A percentile compares a stretch with the other conserved stretches of the same genome.
These are phyloP conservation scores for Nicator chloris DNA, from an alignment of 2,113 vertebrate genomes.

Conservation along the genomic window DNA sequence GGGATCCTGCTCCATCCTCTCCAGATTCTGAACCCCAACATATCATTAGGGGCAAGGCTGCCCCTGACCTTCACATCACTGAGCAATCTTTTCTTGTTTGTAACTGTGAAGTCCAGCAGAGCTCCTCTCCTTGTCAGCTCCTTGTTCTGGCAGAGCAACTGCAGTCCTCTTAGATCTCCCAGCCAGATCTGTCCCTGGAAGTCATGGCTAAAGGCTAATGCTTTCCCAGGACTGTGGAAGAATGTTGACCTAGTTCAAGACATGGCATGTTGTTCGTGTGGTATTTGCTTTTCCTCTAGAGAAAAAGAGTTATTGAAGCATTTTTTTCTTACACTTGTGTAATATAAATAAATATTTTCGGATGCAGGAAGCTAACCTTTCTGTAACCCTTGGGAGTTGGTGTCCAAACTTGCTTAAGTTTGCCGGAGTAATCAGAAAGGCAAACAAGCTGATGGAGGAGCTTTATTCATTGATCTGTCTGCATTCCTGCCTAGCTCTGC, in stretches of 20 bases:
- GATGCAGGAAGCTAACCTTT: neutral
- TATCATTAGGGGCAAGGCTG: neutral
- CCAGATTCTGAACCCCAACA: neutral
- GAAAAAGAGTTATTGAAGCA: neutral
- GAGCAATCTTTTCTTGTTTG: neutral
- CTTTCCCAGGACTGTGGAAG: neutral
- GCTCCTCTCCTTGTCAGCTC: neutral
- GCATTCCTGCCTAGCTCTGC: conserved; percentile 18
- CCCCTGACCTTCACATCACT: neutral
- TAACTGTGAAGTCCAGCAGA: neutral
- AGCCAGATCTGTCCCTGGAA: neutral
- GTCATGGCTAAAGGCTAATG: neutral
- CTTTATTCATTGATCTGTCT: conserved; percentile 18
- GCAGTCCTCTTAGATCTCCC: neutral
- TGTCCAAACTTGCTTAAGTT: neutral
- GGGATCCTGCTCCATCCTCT: neutral
- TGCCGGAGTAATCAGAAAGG: conserved; percentile 17
- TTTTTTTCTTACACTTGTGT: conserved; percentile 3
- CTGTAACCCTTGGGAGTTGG: neutral
- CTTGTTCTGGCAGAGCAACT: neutral
- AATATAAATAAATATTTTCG: neutral
- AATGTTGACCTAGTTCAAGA: neutral
- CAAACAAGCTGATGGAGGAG: conserved; percentile 3
- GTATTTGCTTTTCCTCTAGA: neutral
- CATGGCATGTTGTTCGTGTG: neutral